Base-by-base conservation (phyloP, 1,140 invertebrate genomes). In the Gonioctena quinquepunctata region DNA sequence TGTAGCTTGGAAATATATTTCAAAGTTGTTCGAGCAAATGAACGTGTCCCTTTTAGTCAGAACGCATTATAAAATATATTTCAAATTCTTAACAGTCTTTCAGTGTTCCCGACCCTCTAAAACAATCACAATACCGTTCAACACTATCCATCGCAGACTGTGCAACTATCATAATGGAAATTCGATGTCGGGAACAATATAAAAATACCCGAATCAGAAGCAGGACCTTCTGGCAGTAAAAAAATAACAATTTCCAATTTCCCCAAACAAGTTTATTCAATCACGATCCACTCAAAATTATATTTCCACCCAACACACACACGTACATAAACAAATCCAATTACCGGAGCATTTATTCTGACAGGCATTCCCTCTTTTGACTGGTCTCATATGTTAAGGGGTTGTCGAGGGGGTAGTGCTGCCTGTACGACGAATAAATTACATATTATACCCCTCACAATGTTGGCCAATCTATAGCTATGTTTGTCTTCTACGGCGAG, bases 321-420 rank as follows among this genome's bases (percentile, higher is more conserved):
- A 73, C 71, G 63, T 54, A 73, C 71, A 73, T 73, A 73, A 69
- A 73, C 68, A 73, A 73, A 73, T 73, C 68, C 71, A 73, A 73
- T 73, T 73, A 73, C 69, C 62, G 68, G 59, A 56, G 59, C 68
- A 73, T 73, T 73, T 73, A 61, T 42, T 61, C 59, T 61, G 59
- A 61, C 59, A 61, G 59, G 25, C 59, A 61, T 61, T 61, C 59
- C 59, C 59, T 61, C 59, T 61, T 61, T 61, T 61, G 59, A 61
- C 59, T 61, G 59, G 59, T 61, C 59, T 61, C 59, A 61, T 61
- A 61, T 61, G 59, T 61, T 61, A 61, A 61, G 59, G 59, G 59
- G 59, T 61, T n/a, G 33, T 42, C 5, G 33, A 42, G 8, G 13
- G 33, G 2, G 0, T 42, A n/a, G 33, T 16, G 23, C 18, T 18